phyloP scores from a whole-genome alignment of 2,113 vertebrate species.

The Hymenochirus boettgeri region DNA sequence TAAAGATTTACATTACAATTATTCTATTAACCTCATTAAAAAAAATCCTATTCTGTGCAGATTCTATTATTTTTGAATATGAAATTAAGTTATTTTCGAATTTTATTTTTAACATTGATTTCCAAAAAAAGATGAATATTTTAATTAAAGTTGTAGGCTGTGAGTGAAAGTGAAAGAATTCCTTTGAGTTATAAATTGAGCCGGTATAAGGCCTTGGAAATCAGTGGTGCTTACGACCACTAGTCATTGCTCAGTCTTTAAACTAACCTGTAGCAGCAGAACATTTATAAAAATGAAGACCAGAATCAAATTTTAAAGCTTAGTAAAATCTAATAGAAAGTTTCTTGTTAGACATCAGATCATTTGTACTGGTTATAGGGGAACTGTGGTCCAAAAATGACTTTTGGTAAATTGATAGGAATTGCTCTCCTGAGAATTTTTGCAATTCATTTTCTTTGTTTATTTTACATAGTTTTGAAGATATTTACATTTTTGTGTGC shows the following conservation, averaged over 20 bases:
- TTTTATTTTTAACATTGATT: too few relatives aligned
- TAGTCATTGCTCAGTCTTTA: conserved; percentile 5
- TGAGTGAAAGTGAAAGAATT: conserved; percentile 50
- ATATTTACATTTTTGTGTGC: too few relatives aligned
- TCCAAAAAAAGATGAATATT: conserved; percentile 53
- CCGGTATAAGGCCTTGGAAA: conserved; percentile 43
- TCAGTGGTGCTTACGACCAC: conserved; percentile 37
- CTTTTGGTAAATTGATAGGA: too few relatives aligned
- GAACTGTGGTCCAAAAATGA: too few relatives aligned
- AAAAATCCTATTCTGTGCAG: too few relatives aligned
- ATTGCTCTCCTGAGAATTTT: too few relatives aligned
- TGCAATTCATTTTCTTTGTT: too few relatives aligned
- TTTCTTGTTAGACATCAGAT: conserved; percentile 11
- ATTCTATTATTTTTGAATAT: too few relatives aligned
- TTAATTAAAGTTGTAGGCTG: conserved; percentile 50
- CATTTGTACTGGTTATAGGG: conserved; percentile 34
- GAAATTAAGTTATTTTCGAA: too few relatives aligned
- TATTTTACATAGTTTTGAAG: too few relatives aligned
- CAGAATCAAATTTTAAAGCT: conserved; percentile 19
- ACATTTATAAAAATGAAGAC: conserved; percentile 37
- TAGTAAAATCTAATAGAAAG: conserved; percentile 26
- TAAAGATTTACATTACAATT: too few relatives aligned
- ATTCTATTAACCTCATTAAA: too few relatives aligned
- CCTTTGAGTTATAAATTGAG: conserved; percentile 43
- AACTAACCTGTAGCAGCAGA: conserved; percentile 31